Base-by-base conservation (phyloP, 2,888 invertebrate species). In the Cataglyphis rosenhaueri region DNA sequence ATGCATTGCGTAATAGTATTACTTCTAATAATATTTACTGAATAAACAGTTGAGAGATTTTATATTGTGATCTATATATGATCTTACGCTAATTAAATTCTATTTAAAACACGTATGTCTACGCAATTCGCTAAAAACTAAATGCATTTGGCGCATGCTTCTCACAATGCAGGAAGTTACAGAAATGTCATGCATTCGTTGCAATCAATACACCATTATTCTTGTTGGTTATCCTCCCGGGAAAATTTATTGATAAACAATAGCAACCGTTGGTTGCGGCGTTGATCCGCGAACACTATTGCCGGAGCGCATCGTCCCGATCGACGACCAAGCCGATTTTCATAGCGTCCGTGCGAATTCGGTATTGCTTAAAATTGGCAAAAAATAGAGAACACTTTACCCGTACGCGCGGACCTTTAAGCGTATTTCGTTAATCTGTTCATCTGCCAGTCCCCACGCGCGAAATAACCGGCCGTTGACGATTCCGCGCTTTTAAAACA, bases 221-320 rank as follows among this genome's bases (percentile, higher is more conserved):
- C 75, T 75, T 64, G 35, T 64, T 52, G 52, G 75, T 52, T 75
- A 75, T 75, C 38, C 64, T 25, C 65, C 64, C 35, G 64, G 62
- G 38, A 64, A 64, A 75, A 55, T 75, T 75, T 64, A 75, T 75
- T 35, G 75, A 64, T 75, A 55, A 75, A 64, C 75, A 75, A 75
- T 64, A 64, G 52, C 55, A 32, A 32, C 64, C 18, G 21, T 48
- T 52, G 35, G 52, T 64, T 64, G 64, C 21, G 65, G 75, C 12
- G 59, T 75, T 64, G 75, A 75, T 75, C 64, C 35, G 44, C 32
- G 32, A 61, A 75, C 18, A 52, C 48, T 75, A 64, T 64, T 18
- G 35, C 18, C 18, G 4, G 8, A 64, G 52, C 21, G n/a, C 62
- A n/a, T 61, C 29, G 29, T 73, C n/a, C n/a, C 61, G 41, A 74